phyloP scores from a whole-genome alignment of 2,113 vertebrate species.

The Tautogolabrus adspersus region DNA sequence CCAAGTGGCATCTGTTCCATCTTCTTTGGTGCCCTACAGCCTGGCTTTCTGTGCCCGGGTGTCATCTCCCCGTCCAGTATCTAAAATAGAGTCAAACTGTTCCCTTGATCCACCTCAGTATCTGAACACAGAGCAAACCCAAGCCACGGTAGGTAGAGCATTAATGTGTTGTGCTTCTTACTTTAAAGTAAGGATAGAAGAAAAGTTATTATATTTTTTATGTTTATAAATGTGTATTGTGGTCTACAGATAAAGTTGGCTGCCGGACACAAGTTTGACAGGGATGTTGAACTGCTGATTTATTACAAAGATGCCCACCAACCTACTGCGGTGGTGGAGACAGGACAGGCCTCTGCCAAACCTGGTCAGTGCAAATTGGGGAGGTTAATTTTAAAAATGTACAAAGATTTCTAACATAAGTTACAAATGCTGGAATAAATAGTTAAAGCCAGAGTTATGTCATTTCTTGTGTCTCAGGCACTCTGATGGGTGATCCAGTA shows the following conservation, averaged over 20 bases:
- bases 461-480: slow-evolving; percentile 67
- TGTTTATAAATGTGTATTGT: background rate
- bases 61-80: slow-evolving; percentile 81
- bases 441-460: background rate
- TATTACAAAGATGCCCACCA: slow-evolving; percentile 83
- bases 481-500: slow-evolving; percentile 84
- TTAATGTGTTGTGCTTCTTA: background rate
- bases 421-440: background rate
- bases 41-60: slow-evolving; percentile 79
- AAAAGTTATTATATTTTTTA: background rate
- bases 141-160: slow-evolving; percentile 82
- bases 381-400: background rate
- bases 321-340: slow-evolving; percentile 84
- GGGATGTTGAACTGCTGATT: slow-evolving; percentile 85
- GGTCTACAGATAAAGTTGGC: slow-evolving; percentile 82
- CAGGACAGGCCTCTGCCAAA: slow-evolving; percentile 59
- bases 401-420: background rate
- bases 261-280: slow-evolving; percentile 85
- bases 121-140: slow-evolving; percentile 75
- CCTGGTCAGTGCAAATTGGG: slow-evolving; percentile 70
- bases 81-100: slow-evolving; percentile 84
- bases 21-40: slow-evolving; percentile 80
- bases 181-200: background rate
- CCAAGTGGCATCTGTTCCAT: slow-evolving; percentile 68
- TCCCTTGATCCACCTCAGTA: slow-evolving; percentile 78